A percentile compares a stretch with the other conserved stretches of the same genome.
phyloP scores from a whole-genome alignment of 1,140 invertebrate genomes.

The Brachionus angularis region DNA sequence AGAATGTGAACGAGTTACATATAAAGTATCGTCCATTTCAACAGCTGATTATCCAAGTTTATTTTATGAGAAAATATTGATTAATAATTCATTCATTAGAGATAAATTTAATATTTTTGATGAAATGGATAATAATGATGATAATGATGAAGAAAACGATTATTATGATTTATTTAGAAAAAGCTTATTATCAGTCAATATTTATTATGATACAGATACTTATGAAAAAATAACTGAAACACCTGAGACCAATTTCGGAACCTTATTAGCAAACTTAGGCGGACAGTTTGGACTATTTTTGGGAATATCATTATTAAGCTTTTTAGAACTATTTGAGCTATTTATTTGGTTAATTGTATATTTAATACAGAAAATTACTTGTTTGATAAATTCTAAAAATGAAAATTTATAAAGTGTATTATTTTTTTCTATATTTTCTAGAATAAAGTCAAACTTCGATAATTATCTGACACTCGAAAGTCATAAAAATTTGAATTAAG shows the following conservation, averaged over 20 bases:
- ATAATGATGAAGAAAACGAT: neutral
- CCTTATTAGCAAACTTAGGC: constrained; percentile 33
- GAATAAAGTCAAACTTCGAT: too few species aligned
- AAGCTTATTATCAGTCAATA: constrained; percentile 29
- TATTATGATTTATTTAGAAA: constrained; percentile 1
- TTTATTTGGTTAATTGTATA: constrained; percentile 1
- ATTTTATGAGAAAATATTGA: constrained; percentile 26
- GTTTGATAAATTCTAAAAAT: too few species aligned
- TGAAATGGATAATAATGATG: neutral
- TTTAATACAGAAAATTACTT: constrained; percentile 18
- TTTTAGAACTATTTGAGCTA: constrained; percentile 24
- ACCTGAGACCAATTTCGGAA: constrained; percentile 19
- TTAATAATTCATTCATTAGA: constrained; percentile 18
- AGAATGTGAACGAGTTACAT: constrained; percentile 30
- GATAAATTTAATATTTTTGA: neutral
- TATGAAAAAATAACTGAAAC: constrained; percentile 29
- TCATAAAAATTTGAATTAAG: too few species aligned
- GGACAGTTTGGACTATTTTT: constrained; percentile 37
- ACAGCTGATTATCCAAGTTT: constrained; percentile 5
- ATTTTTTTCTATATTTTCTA: too few species aligned
- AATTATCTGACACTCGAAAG: too few species aligned
- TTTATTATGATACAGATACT: constrained; percentile 34
- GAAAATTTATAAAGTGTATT: too few species aligned
- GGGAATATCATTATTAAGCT: constrained; percentile 19
- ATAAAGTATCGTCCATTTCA: constrained; percentile 9